Conservation (phyloP, 1,140 invertebrate species). For the Portunus trituberculatus region DNA sequence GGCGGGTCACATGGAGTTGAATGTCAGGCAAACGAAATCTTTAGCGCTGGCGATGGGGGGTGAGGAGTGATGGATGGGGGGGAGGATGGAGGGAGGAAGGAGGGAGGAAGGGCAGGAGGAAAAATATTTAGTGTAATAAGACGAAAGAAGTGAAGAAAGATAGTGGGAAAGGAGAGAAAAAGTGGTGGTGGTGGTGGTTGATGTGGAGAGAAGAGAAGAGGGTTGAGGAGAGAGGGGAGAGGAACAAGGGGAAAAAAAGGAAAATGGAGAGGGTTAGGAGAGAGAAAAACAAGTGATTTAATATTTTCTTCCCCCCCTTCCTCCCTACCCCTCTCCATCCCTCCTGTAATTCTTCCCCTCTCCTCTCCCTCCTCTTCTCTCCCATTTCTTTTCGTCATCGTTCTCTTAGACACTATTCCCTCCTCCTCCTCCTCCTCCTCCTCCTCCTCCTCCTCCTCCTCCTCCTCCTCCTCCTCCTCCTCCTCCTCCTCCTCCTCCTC, state of each 20-base stretch:
- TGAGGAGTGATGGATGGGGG: neutral
- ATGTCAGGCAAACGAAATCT: too few species aligned
- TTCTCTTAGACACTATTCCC: too few species aligned
- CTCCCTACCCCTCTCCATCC: too few species aligned
- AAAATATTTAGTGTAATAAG: neutral
- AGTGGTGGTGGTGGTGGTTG: neutral
- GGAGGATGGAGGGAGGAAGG: neutral
- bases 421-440: too few species aligned
- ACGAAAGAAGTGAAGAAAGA: neutral
- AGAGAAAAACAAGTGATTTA: conserved; percentile 12
- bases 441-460: too few species aligned
- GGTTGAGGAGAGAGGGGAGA: neutral
- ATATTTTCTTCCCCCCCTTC: neutral
- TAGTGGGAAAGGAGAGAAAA: neutral
- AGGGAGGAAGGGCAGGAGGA: neutral
- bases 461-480: too few species aligned
- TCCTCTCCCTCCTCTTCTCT: neutral
- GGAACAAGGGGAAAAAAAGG: neutral
- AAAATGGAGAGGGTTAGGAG: neutral
- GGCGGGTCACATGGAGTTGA: too few species aligned
- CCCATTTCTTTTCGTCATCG: too few species aligned
- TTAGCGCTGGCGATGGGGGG: neutral
- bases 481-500: too few species aligned
- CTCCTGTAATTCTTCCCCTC: too few species aligned
- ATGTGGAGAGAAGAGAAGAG: neutral